Conservation (phyloP, 2,797 vertebrate genomes). For the Yasuhikotakia modesta region DNA sequence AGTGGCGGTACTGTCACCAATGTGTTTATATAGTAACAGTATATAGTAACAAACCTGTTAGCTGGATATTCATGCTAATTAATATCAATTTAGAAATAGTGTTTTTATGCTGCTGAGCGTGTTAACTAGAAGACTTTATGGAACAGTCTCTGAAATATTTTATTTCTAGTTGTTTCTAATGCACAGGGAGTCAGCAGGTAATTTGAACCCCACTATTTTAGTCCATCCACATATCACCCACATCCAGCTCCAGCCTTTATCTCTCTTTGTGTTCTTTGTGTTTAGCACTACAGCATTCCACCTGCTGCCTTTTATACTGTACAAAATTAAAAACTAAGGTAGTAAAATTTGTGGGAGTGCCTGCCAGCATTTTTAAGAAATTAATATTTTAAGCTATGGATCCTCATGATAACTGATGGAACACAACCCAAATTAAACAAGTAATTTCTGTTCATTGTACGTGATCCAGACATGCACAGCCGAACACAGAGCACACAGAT, state of each 20-base stretch:
- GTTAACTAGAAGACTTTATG: too few relatives aligned
- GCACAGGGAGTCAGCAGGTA: conserved; percentile 8
- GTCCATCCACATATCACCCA: conserved; percentile 23
- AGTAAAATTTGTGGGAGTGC: not conserved
- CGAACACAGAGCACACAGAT: conserved; percentile 21
- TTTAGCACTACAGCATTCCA: not conserved
- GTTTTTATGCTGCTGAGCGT: too few relatives aligned
- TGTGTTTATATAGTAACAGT: too few relatives aligned
- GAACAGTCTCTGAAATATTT: too few relatives aligned
- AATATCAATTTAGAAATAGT: too few relatives aligned
- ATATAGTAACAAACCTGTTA: too few relatives aligned
- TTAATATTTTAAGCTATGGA: not conserved
- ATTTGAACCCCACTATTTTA: conserved; percentile 33
- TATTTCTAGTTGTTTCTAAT: conserved; percentile 10
- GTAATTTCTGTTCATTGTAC: conserved; percentile 6
- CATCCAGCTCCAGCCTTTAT: conserved; percentile 24
- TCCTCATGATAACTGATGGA: not conserved
- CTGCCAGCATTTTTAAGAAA: not conserved
- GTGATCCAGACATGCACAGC: conserved; percentile 24
- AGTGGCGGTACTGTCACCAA: too few relatives aligned
- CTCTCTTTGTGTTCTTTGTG: conserved; percentile 36
- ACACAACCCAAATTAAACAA: not conserved
- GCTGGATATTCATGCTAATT: too few relatives aligned
- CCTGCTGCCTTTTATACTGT: not conserved
- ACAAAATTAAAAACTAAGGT: too few relatives aligned